Conservation (phyloP, 2,888 invertebrate genomes). For the Clivina fossor region DNA sequence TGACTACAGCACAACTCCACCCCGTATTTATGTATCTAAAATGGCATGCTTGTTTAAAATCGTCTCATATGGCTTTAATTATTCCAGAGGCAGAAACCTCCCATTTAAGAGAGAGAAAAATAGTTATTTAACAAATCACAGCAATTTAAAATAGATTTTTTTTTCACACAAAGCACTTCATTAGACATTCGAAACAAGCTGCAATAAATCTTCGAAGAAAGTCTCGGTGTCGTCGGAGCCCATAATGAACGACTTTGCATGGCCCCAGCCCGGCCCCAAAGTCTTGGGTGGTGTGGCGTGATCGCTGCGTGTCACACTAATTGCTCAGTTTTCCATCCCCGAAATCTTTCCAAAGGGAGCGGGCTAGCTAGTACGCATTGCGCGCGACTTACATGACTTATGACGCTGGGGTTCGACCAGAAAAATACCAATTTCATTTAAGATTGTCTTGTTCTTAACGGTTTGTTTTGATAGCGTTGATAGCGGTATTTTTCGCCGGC, state of each 20-base stretch:
- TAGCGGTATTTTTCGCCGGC: slow-evolving; percentile 13
- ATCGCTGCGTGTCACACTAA: slow-evolving; percentile 51
- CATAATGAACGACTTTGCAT: slow-evolving; percentile 18
- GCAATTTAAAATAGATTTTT: slow-evolving; percentile 26
- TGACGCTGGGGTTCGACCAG: slow-evolving; percentile 40
- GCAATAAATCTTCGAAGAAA: slow-evolving; percentile 26
- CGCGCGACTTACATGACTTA: slow-evolving; percentile 45
- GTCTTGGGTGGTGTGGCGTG: slow-evolving; percentile 49
- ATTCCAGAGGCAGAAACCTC: background rate
- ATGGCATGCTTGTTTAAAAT: no score
- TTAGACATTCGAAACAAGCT: slow-evolving; percentile 31
- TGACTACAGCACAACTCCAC: no score
- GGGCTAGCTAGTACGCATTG: background rate
- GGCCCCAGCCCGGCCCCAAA: slow-evolving; percentile 6
- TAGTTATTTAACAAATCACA: slow-evolving; percentile 25
- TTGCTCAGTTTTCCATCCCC: slow-evolving; percentile 47
- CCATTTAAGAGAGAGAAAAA: background rate
- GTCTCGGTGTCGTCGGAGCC: slow-evolving; percentile 9
- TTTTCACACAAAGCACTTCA: slow-evolving; percentile 18
- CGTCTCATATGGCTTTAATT: slow-evolving; percentile 27
- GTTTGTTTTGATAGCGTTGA: slow-evolving; percentile 27
- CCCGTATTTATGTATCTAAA: no score
- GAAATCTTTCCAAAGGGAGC: background rate
- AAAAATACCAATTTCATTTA: slow-evolving; percentile 47
- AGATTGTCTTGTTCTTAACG: slow-evolving; percentile 36